Percentiles rank a stretch among this genome's conserved stretches.
These are phyloP conservation scores for Gavia stellata DNA, from an alignment of 2,113 vertebrate genomes.

Conservation along the genomic window DNA sequence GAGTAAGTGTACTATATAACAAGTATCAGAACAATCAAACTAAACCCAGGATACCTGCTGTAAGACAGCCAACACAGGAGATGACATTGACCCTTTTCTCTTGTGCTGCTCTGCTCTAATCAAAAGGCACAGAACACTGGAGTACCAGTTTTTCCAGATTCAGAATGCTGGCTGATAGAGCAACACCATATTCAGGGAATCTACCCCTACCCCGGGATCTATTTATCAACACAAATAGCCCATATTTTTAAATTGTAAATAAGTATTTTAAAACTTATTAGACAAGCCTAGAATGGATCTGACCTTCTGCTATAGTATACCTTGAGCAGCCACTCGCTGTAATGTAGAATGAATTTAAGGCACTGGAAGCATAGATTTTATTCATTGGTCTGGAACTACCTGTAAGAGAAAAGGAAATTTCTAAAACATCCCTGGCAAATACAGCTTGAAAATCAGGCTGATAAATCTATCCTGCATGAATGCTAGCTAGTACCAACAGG, in stretches of 20 bases:
- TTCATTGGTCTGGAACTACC: not conserved
- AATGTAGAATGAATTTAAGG: not conserved
- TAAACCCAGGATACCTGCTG: not conserved
- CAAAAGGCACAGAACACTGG: not conserved
- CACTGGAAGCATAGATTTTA: not conserved
- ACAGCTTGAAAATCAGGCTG: not conserved
- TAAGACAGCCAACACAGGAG: not conserved
- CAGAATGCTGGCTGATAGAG: not conserved
- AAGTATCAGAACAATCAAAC: not conserved
- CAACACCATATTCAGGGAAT: not conserved
- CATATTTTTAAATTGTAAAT: not conserved
- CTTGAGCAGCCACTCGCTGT: not conserved
- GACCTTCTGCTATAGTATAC: not conserved
- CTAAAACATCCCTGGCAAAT: not conserved
- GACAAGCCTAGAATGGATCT: not conserved
- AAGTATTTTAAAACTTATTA: not conserved
- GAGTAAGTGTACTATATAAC: not conserved
- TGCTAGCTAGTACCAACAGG: not conserved
- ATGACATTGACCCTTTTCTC: not conserved
- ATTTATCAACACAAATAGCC: not conserved
- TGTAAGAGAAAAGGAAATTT: not conserved
- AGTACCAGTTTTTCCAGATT: not conserved
- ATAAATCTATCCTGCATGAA: not conserved
- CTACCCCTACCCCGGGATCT: not conserved
- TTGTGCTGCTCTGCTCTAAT: not conserved